phyloP scores from a whole-genome alignment of 2,113 vertebrate genomes.

The Odontophorus gujanensis region DNA sequence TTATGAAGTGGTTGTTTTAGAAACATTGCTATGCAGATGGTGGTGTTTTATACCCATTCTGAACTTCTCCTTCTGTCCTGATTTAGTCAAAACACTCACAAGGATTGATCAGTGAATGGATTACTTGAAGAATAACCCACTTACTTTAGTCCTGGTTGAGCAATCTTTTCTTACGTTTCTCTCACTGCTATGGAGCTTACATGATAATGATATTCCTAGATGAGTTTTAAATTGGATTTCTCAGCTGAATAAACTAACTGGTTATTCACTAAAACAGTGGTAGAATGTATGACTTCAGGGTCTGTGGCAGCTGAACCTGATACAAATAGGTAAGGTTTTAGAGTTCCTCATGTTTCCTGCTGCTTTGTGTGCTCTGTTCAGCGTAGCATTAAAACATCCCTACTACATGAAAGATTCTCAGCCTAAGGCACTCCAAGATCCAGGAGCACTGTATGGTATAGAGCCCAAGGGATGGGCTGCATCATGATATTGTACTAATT shows the following conservation, averaged over 20 bases:
- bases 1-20: not conserved
- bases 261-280: not conserved
- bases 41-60: not conserved
- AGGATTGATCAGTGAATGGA: not conserved
- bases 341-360: not conserved
- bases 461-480: not conserved
- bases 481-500: no score
- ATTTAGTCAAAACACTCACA: slow-evolving; percentile 10
- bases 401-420: not conserved
- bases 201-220: not conserved
- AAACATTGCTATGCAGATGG: not conserved
- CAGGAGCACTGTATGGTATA: not conserved
- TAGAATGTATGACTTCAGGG: not conserved
- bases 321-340: not conserved
- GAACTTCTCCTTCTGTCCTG: not conserved
- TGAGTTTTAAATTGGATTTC: slow-evolving; percentile 16
- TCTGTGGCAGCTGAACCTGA: not conserved
- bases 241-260: not conserved
- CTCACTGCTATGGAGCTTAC: not conserved
- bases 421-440: not conserved
- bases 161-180: not conserved
- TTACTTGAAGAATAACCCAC: not conserved
- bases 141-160: not conserved
- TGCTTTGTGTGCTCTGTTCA: not conserved
- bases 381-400: not conserved